These are phyloP conservation scores for Acrocyrtus sp. DNA, from an alignment of 2,888 invertebrate species.

Conservation along the genomic window DNA sequence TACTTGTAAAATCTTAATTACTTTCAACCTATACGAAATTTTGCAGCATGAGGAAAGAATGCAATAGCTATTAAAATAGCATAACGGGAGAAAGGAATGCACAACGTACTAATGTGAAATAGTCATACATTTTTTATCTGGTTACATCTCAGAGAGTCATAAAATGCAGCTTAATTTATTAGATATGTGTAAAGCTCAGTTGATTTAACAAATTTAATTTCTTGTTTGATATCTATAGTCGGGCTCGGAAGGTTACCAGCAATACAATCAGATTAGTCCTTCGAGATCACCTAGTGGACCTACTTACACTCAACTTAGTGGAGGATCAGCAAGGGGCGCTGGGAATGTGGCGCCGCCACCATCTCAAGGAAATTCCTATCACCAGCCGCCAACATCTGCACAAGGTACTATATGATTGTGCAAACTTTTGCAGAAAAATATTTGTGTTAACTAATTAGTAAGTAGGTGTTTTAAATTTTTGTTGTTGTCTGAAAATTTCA, in stretches of 20 bases:
- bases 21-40: no score
- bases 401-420: conserved; percentile 42
- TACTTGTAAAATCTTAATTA: no score
- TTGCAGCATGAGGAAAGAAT: no score
- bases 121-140: no score
- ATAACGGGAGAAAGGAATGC: no score
- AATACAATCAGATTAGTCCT: conserved; percentile 78
- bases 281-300: conserved; percentile 85
- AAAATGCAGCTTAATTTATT: no score
- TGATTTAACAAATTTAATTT: no score
- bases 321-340: conserved; percentile 70
- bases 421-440: conserved; percentile 1
- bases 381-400: conserved; percentile 61
- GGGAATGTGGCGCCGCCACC: conserved; percentile 50
- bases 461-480: conserved; percentile 4
- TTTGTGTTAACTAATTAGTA: not conserved
- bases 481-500: conserved; percentile 64
- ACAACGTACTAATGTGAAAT: no score
- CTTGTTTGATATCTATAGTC: conserved; percentile 70
- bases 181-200: no score
- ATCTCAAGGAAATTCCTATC: conserved; percentile 59
- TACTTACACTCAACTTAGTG: conserved; percentile 82
- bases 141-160: no score
- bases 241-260: conserved; percentile 78
- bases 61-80: no score